Conservation (phyloP, 2,888 invertebrate species). For the Drymonia ruficornis region DNA sequence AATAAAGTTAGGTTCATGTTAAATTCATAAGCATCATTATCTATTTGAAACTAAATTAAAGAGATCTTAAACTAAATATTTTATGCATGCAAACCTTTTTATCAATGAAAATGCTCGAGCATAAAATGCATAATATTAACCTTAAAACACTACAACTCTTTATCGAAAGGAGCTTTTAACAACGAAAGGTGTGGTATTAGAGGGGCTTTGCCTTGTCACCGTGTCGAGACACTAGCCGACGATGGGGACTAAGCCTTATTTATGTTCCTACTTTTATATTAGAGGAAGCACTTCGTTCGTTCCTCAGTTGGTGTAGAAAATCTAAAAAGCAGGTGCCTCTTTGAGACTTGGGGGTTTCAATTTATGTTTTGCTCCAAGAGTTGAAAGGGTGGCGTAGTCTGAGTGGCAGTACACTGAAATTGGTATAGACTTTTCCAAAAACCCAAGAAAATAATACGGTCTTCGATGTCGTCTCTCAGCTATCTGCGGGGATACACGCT, state of each 20-base stretch:
- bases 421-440: no score
- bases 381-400: not conserved
- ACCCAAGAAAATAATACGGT: no score
- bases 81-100: not conserved
- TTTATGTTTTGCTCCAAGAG: not conserved
- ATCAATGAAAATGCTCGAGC: conserved; percentile 2
- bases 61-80: not conserved
- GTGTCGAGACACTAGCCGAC: conserved; percentile 29
- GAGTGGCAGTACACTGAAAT: no score
- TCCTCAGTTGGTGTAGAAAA: not conserved
- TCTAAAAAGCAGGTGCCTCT: not conserved
- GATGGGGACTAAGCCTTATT: conserved; percentile 39
- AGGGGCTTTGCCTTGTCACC: conserved; percentile 38
- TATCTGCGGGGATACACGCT: not conserved
- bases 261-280: conserved; percentile 38
- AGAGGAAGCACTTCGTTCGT: conserved; percentile 9
- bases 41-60: conserved; percentile 1
- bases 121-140: conserved; percentile 15
- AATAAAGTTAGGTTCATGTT: not conserved
- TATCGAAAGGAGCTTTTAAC: conserved; percentile 38
- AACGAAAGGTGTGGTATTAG: conserved; percentile 34
- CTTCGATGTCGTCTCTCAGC: not conserved
- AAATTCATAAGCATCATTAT: not conserved
- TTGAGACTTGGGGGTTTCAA: not conserved
- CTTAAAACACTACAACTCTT: conserved; percentile 33